phyloP scores from a whole-genome alignment of 2,888 invertebrate genomes.

The Drosophila vallismaia region DNA sequence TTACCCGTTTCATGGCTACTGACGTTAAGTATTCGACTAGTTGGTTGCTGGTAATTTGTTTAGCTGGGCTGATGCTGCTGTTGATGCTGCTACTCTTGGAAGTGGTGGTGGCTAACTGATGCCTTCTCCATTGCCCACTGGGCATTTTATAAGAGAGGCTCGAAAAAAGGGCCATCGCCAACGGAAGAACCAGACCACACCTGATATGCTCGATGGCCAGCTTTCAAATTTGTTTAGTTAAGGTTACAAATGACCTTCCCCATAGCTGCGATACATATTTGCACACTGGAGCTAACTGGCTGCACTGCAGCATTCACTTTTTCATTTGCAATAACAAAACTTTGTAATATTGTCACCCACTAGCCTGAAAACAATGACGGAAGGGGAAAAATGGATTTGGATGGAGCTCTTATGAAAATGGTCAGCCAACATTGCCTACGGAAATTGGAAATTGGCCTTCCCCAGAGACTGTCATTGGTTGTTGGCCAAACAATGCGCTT shows the following conservation, averaged over 20 bases:
- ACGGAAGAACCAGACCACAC: slow-evolving; percentile 64
- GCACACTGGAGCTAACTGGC: not conserved
- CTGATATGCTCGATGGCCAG: slow-evolving; percentile 61
- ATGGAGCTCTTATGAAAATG: slow-evolving; percentile 42
- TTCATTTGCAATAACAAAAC: slow-evolving; percentile 11
- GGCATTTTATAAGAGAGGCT: slow-evolving; percentile 56
- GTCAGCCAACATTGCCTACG: slow-evolving; percentile 42
- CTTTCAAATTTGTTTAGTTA: slow-evolving; percentile 80
- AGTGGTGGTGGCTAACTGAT: slow-evolving; percentile 56
- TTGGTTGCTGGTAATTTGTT: slow-evolving; percentile 49
- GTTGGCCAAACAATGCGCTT: slow-evolving; percentile 27
- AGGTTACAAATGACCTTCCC: slow-evolving; percentile 79
- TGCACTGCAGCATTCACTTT: slow-evolving; percentile 73
- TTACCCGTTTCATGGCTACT: slow-evolving; percentile 71
- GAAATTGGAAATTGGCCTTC: slow-evolving; percentile 54
- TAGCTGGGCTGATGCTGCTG: slow-evolving; percentile 29
- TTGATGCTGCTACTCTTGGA: slow-evolving; percentile 22
- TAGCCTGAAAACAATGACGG: slow-evolving; percentile 15
- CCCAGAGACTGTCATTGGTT: slow-evolving; percentile 16
- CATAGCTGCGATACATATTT: slow-evolving; percentile 36
- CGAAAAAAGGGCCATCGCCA: slow-evolving; percentile 40
- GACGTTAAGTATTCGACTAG: slow-evolving; percentile 64
- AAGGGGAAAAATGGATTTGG: not conserved
- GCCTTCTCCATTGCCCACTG: slow-evolving; percentile 33
- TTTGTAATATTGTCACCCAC: slow-evolving; percentile 40